These are phyloP conservation scores for Gymnoscopelus microlampas DNA, from an alignment of 2,797 vertebrate species.

Conservation along the genomic window DNA sequence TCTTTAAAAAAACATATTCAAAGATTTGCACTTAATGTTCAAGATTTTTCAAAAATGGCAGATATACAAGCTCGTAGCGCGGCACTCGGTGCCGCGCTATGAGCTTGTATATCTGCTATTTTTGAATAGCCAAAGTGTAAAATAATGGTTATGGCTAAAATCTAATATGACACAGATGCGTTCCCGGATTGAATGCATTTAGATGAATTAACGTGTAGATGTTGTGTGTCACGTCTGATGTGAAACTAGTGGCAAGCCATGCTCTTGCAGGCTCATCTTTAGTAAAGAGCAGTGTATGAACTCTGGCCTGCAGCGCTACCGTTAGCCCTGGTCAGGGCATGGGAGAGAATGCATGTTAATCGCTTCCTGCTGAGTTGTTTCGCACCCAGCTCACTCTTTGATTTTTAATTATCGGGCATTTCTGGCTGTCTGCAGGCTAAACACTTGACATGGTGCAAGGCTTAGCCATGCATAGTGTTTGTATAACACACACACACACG, in stretches of 20 bases:
- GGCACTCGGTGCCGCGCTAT: too few species aligned
- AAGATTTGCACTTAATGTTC: too few species aligned
- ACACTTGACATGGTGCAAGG: conserved; percentile 31
- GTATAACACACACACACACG: conserved; percentile 17
- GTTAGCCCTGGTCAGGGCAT: conserved; percentile 37
- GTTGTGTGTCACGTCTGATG: too few species aligned
- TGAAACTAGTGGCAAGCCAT: background rate
- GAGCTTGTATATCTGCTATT: too few species aligned
- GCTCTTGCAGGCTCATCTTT: background rate
- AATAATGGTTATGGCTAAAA: too few species aligned
- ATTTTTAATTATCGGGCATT: conserved; percentile 49
- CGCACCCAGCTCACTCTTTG: conserved; percentile 27
- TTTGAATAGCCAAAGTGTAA: too few species aligned
- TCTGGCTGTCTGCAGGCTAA: conserved; percentile 31
- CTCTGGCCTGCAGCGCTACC: conserved; percentile 47
- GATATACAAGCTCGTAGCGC: too few species aligned
- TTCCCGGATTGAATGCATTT: too few species aligned
- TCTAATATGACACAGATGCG: too few species aligned
- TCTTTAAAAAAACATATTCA: too few species aligned
- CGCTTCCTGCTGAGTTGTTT: conserved; percentile 29
- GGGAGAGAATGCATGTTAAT: conserved; percentile 51
- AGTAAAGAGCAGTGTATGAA: conserved; percentile 24
- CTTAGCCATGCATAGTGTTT: conserved; percentile 29
- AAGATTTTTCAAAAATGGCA: too few species aligned
- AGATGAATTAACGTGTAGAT: too few species aligned